Base-by-base conservation (phyloP, 1,140 invertebrate genomes). In the Drosophila lini region DNA sequence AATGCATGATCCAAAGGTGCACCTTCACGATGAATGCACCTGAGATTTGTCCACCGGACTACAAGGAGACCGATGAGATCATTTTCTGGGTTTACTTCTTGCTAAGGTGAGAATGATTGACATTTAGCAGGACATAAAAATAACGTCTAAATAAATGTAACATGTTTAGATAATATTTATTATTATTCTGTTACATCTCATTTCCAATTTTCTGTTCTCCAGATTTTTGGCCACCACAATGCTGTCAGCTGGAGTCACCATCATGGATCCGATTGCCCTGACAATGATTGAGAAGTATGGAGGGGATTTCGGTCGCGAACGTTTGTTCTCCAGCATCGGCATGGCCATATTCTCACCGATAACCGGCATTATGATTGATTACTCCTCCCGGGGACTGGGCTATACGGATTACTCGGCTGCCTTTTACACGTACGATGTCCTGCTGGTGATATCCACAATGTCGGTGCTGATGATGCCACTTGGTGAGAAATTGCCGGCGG, bases 41-140 rank as follows among this genome's bases (percentile, higher is more conserved):
- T 11, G 95, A 95, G 78, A 94, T 95, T 31, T 96, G 95, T 86
- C 95, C 95, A 16, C 95, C 95, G 2, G 95, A 96, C 85, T 96
- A 95, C 80, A 95, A 95, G 85, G 94, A 96, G 76, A 95, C 94
- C 59, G 95, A 96, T 67, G 94, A 95, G 74, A 94, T 94, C 59
- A 96, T 95, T 13, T 97, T 97, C 82, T 97, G 96, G 94, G 94
- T 96, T 48, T 97, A 97, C 90, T 97, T 97, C 84, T 90, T 95
- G 34, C 76, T 97, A 13, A 91, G 91, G 91, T 92, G 15, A 53
- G 59, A 62, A 9, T 6, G 36, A 6, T 38, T 38, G 0, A 4
- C 11, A 36, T 28, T 28, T 5, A 28, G 25, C 25, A 13, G 38
- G 38, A 45, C 11, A 15, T 38, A 6, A 28, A 28, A 28, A 28